phyloP scores from a whole-genome alignment of 2,113 vertebrate genomes.

The Platichthys stellatus region DNA sequence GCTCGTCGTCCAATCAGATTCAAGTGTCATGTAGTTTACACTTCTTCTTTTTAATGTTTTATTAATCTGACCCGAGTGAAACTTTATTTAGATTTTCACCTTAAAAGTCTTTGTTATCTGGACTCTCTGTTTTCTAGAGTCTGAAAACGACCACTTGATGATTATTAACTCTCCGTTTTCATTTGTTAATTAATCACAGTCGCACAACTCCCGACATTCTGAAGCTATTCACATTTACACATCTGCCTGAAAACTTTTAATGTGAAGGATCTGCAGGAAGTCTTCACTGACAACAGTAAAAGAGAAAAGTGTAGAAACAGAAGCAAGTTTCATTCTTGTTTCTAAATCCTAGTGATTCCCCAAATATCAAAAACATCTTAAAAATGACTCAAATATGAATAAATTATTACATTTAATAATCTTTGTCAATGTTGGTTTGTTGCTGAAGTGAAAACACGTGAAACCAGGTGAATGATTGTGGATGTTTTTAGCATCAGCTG shows the following conservation, averaged over 20 bases:
- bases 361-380: no score
- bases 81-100: no score
- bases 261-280: slow-evolving; percentile 1
- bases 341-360: no score
- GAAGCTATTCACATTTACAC: neutral
- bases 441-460: neutral
- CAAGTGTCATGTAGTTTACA: neutral
- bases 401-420: no score
- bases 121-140: no score
- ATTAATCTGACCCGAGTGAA: no score
- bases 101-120: no score
- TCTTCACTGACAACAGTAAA: neutral
- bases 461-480: neutral
- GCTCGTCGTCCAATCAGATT: neutral
- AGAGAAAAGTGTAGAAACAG: neutral
- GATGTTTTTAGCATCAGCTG: slow-evolving; percentile 7
- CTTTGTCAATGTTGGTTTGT: no score
- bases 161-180: neutral
- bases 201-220: neutral
- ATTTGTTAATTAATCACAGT: neutral
- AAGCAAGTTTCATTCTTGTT: no score
- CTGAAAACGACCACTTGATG: no score
- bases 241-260: neutral
- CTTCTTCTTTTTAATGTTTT: no score
- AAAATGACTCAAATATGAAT: no score